phyloP scores from a whole-genome alignment of 2,888 invertebrate genomes.

The Gastracanthus pulcherrimus region DNA sequence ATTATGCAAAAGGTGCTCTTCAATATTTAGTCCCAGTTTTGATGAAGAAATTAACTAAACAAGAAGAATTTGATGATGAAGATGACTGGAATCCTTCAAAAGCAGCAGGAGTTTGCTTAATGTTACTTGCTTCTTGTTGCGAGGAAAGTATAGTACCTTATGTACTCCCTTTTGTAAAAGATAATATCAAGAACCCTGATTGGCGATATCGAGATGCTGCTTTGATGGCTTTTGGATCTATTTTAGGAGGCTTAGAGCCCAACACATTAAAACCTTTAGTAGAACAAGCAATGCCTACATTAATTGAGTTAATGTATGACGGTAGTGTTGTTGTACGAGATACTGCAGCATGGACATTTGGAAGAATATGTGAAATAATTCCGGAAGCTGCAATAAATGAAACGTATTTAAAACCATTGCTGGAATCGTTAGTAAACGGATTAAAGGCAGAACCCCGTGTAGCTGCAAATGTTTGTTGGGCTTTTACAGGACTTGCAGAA shows the following conservation, averaged over 20 bases:
- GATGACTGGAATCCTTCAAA: conserved; percentile 99
- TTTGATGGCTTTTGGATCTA: conserved; percentile 98
- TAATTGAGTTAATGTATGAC: conserved; percentile 97
- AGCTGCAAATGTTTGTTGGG: conserved; percentile 99
- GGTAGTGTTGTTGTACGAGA: conserved; percentile 95
- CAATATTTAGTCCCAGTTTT: conserved; percentile 96
- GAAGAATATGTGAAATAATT: conserved; percentile 97
- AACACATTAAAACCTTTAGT: conserved; percentile 94
- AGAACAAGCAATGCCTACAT: conserved; percentile 96
- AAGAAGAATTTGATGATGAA: conserved; percentile 98
- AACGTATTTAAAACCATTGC: conserved; percentile 87
- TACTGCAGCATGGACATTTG: conserved; percentile 99
- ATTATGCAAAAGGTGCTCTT: conserved; percentile 98
- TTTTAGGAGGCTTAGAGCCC: conserved; percentile 94
- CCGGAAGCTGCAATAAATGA: conserved; percentile 96
- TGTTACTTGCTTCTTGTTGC: conserved; percentile 97
- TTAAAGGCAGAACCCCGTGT: conserved; percentile 96
- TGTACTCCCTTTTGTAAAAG: conserved; percentile 97
- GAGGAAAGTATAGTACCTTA: conserved; percentile 97
- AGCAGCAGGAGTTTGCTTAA: conserved; percentile 98
- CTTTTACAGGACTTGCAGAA: conserved; percentile 97
- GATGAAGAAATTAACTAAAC: conserved; percentile 95
- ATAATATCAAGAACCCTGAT: conserved; percentile 94
- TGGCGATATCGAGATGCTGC: conserved; percentile 98
- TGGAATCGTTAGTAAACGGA: conserved; percentile 91